Base-by-base conservation (phyloP, 2,113 vertebrate species). In the Martes martes region DNA sequence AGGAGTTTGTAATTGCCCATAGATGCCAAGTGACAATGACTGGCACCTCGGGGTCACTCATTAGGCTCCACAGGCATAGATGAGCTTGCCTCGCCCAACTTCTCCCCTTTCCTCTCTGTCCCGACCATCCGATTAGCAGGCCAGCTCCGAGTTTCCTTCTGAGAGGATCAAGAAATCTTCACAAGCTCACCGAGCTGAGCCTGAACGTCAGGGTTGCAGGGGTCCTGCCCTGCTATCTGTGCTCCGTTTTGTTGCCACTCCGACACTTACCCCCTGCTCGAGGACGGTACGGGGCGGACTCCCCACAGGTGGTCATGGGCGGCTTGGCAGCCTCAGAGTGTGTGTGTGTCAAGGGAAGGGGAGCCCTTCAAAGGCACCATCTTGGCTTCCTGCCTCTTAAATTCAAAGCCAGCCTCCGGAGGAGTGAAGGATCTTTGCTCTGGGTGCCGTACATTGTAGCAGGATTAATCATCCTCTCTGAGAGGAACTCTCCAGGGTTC, bases 401-500 rank as follows among this genome's bases (percentile, higher is more conserved):
- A 85, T 89, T 93, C 76, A 95, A 95, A 94, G 50, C 42, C 59
- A 18, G n/a, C 82, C n/a, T 95, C 81, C 84, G 47, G 36, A 86
- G 85, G 73, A 95, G 0, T 57, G 33, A 57, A n/a, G 9, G 36
- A 52, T 89, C 93, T 86, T 89, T 94, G 71, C 89, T 84, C 39
- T 73, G 61, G 79, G 82, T 3, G 1, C 76, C 69, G 13, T 15
- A 6, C 4, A 6, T n/a, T 52, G 14, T 24, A 50, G 4, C 45
- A n/a, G 28, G 9, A 36, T 88, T 79, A 93, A 93, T 90, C 57
- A 80, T 28, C 21, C 26, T 93, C 50, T 76, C 81, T 1, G 28
- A 39, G 65, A 89, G 74, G 83, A 47, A 14, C 7, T 36, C 81
- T 45, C 74, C 81, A 21, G 88, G 76, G 13, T 55, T 83, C 91